Evolutionary conservation across 2,113 vertebrate species (phyloP).

Genomic region (Sylvicapra grimmia): DNA sequence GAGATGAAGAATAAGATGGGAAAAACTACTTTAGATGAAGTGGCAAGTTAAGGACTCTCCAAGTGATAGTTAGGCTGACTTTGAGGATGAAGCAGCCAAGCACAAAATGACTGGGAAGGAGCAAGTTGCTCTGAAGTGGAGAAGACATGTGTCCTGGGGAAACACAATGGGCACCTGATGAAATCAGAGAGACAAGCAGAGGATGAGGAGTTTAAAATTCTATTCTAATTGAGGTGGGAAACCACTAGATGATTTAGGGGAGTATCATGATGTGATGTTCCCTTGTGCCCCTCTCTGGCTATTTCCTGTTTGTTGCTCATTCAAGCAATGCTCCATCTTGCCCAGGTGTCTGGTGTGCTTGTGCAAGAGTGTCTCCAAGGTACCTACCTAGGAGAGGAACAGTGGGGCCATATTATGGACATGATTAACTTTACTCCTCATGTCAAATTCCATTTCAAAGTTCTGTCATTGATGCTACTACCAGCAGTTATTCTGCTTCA

Average conservation of each 20-base stretch:
- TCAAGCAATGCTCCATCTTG: neutral
- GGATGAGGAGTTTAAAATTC: neutral
- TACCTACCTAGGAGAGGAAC: neutral
- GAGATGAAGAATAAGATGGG: neutral
- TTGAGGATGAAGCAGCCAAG: neutral
- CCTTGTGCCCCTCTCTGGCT: neutral
- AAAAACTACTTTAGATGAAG: neutral
- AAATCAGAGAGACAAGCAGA: neutral
- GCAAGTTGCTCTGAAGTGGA: too few relatives aligned
- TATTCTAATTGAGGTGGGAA: neutral
- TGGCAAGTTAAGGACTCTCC: neutral
- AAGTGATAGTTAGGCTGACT: neutral
- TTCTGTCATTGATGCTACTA: neutral
- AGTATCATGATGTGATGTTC: neutral
- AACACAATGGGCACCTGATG: neutral
- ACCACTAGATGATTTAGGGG: neutral
- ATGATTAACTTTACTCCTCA: neutral
- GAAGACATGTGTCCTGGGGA: neutral
- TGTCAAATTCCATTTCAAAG: neutral
- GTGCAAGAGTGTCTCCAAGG: neutral
- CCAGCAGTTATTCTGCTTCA: neutral
- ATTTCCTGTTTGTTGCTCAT: neutral
- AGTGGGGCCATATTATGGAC: neutral
- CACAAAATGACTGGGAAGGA: neutral
- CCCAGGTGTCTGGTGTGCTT: accelerated